phyloP scores from a whole-genome alignment of 64 coral and sea anemone species.

The Acropora yongei region DNA sequence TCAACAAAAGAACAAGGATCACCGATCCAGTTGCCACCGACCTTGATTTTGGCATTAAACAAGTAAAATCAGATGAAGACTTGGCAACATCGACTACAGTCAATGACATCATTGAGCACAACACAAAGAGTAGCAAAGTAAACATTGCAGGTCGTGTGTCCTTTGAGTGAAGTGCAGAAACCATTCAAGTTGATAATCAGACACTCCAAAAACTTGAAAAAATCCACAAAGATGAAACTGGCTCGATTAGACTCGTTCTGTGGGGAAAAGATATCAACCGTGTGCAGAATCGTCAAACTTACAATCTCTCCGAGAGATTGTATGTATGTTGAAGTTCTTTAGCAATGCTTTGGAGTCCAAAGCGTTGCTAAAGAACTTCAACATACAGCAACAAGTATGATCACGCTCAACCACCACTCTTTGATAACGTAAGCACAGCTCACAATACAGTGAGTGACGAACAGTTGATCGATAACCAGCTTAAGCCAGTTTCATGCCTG shows the following conservation, averaged over 20 bases:
- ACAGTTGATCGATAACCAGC: slow-evolving; percentile 13
- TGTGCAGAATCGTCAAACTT: slow-evolving; percentile 30
- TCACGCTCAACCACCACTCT: slow-evolving; percentile 20
- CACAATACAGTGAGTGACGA: slow-evolving; percentile 27
- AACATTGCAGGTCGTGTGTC: slow-evolving; percentile 31
- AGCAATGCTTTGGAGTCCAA: not conserved
- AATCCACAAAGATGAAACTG: slow-evolving; percentile 48
- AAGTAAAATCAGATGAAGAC: slow-evolving; percentile 9
- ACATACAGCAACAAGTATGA: slow-evolving; percentile 13
- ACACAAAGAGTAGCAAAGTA: slow-evolving; percentile 18
- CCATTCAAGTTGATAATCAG: slow-evolving; percentile 26
- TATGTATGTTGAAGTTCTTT: slow-evolving; percentile 7
- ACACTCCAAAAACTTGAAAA: slow-evolving; percentile 57
- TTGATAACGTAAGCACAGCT: not conserved
- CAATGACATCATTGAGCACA: slow-evolving; percentile 23
- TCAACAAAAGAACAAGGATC: slow-evolving; percentile 49
- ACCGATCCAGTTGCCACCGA: slow-evolving; percentile 23
- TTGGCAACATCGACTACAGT: slow-evolving; percentile 9
- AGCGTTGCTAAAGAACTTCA: slow-evolving; percentile 21
- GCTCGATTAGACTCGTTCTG: slow-evolving; percentile 48
- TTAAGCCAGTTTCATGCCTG: slow-evolving; percentile 27
- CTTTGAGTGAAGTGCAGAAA: slow-evolving; percentile 9
- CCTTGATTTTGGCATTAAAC: slow-evolving; percentile 34
- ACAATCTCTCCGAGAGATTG: not conserved
- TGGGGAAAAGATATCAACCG: slow-evolving; percentile 46